Conservation (phyloP, 2,888 invertebrate species). For the Prenolepis imparis region DNA sequence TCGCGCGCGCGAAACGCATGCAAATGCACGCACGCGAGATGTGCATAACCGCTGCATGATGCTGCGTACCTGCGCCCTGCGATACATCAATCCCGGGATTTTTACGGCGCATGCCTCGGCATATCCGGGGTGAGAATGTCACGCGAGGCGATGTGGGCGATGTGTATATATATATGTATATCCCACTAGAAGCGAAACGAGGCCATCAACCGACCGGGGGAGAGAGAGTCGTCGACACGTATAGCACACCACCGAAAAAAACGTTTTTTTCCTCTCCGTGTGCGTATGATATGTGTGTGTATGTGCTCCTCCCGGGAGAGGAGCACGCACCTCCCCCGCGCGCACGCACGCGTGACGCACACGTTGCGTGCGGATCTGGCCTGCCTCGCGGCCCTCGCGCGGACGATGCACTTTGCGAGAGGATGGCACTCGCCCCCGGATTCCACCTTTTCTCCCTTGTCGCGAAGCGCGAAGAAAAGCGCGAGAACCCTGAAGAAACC, state of each 20-base stretch:
- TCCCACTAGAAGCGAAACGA: constrained; percentile 36
- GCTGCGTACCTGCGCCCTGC: constrained; percentile 84
- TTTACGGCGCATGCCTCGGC: constrained; percentile 85
- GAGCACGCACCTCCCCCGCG: constrained; percentile 37
- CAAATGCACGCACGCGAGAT: constrained; percentile 21
- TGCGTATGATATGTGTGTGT: too few species aligned
- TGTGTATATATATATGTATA: not conserved
- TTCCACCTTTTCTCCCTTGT: not conserved
- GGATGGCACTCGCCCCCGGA: not conserved
- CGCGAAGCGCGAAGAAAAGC: not conserved
- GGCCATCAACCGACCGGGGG: constrained; percentile 29
- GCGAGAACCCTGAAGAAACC: not conserved
- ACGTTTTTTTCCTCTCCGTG: not conserved
- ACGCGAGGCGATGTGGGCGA: constrained; percentile 63
- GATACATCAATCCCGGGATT: constrained; percentile 85
- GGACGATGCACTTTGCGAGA: not conserved
- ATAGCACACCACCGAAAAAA: not conserved
- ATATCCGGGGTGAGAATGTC: constrained; percentile 79
- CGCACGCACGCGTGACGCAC: constrained; percentile 37
- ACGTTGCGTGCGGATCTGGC: not conserved
- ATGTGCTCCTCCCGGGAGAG: not conserved
- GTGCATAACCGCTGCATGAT: constrained; percentile 56
- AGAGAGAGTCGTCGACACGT: constrained; percentile 33
- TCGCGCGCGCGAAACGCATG: not conserved
- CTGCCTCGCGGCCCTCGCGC: not conserved